A percentile compares a stretch with the other conserved stretches of the same genome.
These are phyloP conservation scores for Trypoxylon attenuatum DNA, from an alignment of 2,888 invertebrate genomes.

Conservation along the genomic window DNA sequence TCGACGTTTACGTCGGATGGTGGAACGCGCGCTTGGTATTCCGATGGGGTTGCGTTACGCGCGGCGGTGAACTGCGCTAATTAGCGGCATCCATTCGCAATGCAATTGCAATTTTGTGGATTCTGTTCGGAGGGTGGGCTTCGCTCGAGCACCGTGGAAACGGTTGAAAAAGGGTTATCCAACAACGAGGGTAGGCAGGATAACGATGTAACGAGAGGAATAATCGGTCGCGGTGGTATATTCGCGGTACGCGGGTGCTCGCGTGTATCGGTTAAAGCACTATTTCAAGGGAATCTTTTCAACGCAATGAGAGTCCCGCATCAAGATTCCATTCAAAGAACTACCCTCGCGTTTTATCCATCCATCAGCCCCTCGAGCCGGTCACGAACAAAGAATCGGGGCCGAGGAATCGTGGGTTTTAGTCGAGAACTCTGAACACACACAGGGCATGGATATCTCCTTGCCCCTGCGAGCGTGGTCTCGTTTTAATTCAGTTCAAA, in stretches of 20 bases:
- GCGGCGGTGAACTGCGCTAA: not conserved
- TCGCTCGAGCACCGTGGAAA: too few species aligned
- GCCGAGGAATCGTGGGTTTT: conserved; percentile 22
- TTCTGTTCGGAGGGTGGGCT: not conserved
- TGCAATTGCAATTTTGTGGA: too few species aligned
- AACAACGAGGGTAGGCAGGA: too few species aligned
- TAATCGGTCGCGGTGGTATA: conserved; percentile 4
- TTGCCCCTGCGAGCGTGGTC: not conserved
- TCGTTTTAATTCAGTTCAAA: conserved; percentile 23
- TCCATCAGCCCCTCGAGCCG: conserved; percentile 19
- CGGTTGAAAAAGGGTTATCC: too few species aligned
- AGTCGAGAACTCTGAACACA: too few species aligned
- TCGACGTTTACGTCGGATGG: too few species aligned
- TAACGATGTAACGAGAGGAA: too few species aligned
- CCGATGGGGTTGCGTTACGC: too few species aligned
- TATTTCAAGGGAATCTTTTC: conserved; percentile 27
- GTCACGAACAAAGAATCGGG: conserved; percentile 19
- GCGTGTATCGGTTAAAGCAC: conserved; percentile 18
- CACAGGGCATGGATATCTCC: too few species aligned
- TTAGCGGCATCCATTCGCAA: not conserved
- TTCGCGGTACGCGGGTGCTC: too few species aligned
- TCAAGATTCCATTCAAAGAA: conserved; percentile 33
- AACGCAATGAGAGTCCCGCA: conserved; percentile 21
- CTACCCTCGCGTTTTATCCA: conserved; percentile 31
- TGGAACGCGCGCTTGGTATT: not conserved